Percentiles rank a stretch among this genome's conserved stretches.
These are phyloP conservation scores for Pseudoatta argentina DNA, from an alignment of 1,140 invertebrate genomes.

Conservation along the genomic window DNA sequence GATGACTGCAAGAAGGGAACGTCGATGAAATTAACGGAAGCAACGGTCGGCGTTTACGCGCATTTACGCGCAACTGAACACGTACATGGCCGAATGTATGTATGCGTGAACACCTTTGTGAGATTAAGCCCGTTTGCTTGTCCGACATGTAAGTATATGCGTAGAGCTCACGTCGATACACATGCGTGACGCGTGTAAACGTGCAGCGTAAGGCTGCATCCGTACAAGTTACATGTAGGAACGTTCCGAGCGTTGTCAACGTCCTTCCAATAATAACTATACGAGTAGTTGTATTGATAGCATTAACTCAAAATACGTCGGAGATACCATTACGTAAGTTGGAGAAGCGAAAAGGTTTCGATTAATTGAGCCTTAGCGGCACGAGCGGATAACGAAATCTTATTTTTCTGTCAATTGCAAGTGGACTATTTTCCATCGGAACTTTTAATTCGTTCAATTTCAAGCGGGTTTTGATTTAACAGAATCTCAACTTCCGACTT, in stretches of 20 bases:
- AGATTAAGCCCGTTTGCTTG: conserved; percentile 28
- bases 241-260: not conserved
- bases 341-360: conserved; percentile 11
- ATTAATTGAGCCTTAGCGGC: conserved; percentile 17
- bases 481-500: conserved; percentile 22
- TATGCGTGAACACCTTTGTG: conserved; percentile 11
- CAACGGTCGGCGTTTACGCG: conserved; percentile 18
- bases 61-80: conserved; percentile 31
- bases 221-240: not conserved
- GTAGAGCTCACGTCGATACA: conserved; percentile 8
- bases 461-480: conserved; percentile 2
- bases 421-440: not conserved
- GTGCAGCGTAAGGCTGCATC: not conserved
- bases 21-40: conserved; percentile 53
- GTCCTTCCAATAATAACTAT: not conserved
- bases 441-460: conserved; percentile 27
- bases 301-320: not conserved
- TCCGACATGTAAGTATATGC: not conserved
- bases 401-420: conserved; percentile 5
- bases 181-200: not conserved
- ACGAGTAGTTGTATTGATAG: not conserved
- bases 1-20: conserved; percentile 68
- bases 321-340: not conserved
- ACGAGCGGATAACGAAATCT: not conserved
- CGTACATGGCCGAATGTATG: not conserved